These are phyloP conservation scores for Ceratoteleas bidentatus DNA, from an alignment of 1,140 invertebrate species.

Conservation along the genomic window DNA sequence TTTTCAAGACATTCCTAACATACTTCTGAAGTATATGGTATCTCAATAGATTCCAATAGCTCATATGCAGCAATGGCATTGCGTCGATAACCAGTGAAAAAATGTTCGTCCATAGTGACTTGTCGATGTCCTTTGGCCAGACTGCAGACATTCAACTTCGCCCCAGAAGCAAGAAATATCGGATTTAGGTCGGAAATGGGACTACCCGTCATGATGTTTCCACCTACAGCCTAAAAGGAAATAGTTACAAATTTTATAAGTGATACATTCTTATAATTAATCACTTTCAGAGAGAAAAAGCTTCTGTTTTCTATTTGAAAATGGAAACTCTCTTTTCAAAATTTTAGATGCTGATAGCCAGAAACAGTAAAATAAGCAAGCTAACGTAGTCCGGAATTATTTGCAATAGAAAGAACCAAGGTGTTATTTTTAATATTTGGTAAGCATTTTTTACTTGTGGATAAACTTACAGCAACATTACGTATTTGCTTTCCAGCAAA, in stretches of 20 bases:
- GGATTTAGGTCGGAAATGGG: constrained; percentile 98
- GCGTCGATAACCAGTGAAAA: constrained; percentile 93
- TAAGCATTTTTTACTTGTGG: too few relatives aligned
- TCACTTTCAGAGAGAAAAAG: too few relatives aligned
- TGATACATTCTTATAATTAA: too few relatives aligned
- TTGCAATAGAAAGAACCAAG: too few relatives aligned
- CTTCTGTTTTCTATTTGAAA: too few relatives aligned
- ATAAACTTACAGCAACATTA: constrained; percentile 86
- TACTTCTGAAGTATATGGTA: constrained; percentile 83
- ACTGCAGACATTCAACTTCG: constrained; percentile 78
- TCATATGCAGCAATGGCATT: constrained; percentile 90
- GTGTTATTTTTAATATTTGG: too few relatives aligned
- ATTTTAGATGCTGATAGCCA: too few relatives aligned
- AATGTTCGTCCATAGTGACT: constrained; percentile 89
- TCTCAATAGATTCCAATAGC: constrained; percentile 88
- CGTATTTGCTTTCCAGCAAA: constrained; percentile 98
- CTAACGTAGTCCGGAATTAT: too few relatives aligned
- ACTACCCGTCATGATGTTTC: constrained; percentile 97
- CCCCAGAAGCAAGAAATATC: constrained; percentile 91
- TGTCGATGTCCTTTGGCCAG: constrained; percentile 82
- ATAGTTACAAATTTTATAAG: background rate
- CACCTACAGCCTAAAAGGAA: constrained; percentile 86
- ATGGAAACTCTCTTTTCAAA: too few relatives aligned
- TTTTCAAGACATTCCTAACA: too few relatives aligned
- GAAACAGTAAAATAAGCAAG: too few relatives aligned